Percentiles rank a stretch among this genome's conserved stretches.
phyloP scores from a whole-genome alignment of 2,888 invertebrate genomes.

The Vandiemenella viatica region DNA sequence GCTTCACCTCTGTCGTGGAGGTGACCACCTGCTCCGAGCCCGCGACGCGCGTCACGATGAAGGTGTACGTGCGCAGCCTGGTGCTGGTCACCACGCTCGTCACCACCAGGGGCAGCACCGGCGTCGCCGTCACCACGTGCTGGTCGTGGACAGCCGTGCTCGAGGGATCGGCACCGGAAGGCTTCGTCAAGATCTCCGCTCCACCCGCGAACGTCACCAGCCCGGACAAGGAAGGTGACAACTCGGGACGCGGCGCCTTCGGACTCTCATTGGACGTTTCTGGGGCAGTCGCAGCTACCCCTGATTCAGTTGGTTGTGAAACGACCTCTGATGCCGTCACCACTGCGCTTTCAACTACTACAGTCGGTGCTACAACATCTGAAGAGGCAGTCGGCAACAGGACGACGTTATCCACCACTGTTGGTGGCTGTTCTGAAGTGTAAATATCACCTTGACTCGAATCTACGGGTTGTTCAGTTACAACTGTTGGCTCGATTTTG shows the following conservation, averaged over 20 bases:
- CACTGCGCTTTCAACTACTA: no score
- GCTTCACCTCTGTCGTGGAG: constrained; percentile 45
- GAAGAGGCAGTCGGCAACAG: no score
- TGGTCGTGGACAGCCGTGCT: not conserved
- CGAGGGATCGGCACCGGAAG: not conserved
- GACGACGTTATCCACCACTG: no score
- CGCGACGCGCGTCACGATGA: constrained; percentile 48
- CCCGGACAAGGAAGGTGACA: no score
- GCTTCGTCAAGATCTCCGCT: not conserved
- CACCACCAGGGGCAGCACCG: not conserved
- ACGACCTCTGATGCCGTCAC: no score
- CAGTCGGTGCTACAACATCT: no score
- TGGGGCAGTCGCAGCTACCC: not conserved
- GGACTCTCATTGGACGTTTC: no score
- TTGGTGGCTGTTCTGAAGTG: no score
- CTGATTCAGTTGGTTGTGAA: not conserved
- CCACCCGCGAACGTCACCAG: no score
- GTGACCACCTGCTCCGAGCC: constrained; percentile 44
- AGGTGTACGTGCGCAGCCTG: constrained; percentile 45
- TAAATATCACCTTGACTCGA: no score
- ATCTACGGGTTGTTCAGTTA: not conserved
- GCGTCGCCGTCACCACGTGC: not conserved
- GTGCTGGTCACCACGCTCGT: constrained; percentile 32
- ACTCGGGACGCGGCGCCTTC: not conserved
- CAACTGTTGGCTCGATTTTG: not conserved